phyloP scores from a whole-genome alignment of 2,113 vertebrate genomes.

The Parotia lawesii region DNA sequence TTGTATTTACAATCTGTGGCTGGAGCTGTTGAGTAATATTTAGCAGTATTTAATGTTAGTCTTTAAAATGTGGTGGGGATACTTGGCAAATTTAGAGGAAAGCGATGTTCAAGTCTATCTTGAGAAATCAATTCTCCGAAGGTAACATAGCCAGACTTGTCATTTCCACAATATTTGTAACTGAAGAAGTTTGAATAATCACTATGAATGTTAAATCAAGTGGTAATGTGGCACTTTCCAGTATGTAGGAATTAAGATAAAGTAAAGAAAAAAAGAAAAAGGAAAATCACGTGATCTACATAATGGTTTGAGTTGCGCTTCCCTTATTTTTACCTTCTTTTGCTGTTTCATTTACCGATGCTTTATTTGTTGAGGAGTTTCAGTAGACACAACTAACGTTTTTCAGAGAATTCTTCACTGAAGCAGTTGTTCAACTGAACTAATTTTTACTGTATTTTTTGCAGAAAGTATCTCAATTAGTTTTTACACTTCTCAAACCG shows the following conservation, averaged over 20 bases:
- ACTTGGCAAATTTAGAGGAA: not conserved
- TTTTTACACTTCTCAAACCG: not conserved
- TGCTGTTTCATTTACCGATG: not conserved
- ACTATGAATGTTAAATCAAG: not conserved
- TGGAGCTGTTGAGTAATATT: not conserved
- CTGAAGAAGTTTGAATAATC: not conserved
- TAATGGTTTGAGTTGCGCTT: not conserved
- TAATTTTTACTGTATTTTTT: not conserved
- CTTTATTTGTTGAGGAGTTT: not conserved
- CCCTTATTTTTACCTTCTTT: not conserved
- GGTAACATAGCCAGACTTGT: not conserved
- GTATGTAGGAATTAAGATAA: not conserved
- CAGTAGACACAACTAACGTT: not conserved
- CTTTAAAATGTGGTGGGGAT: not conserved
- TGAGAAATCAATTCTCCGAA: not conserved
- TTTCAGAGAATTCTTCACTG: not conserved
- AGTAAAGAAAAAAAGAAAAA: not conserved
- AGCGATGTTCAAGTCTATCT: rapidly evolving
- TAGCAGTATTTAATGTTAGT: not conserved
- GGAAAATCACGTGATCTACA: no score
- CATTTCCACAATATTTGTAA: not conserved
- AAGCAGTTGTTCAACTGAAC: not conserved
- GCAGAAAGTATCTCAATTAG: not conserved
- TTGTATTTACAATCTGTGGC: not conserved
- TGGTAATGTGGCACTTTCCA: not conserved